phyloP scores from a whole-genome alignment of 2,113 vertebrate genomes.

The Strigops habroptila region DNA sequence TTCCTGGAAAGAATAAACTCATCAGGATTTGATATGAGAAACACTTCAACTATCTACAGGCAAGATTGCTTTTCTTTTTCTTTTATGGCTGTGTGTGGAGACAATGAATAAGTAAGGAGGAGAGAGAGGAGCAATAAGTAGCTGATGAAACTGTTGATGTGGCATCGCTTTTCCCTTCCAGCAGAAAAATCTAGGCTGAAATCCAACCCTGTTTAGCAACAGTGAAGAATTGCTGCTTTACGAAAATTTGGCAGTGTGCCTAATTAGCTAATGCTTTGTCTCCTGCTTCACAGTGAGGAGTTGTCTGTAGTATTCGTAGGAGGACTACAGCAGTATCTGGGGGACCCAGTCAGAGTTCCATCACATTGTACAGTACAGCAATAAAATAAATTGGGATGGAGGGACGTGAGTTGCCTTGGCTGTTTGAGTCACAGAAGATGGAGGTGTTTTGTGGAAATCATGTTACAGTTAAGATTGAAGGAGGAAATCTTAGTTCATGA shows the following conservation, averaged over 20 bases:
- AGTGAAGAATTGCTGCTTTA: neutral
- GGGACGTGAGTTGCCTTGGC: neutral
- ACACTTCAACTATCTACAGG: conserved; percentile 80
- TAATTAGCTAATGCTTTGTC: neutral
- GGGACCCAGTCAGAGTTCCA: neutral
- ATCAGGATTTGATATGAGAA: conserved; percentile 77
- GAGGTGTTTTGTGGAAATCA: neutral
- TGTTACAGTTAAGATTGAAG: neutral
- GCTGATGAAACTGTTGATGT: neutral
- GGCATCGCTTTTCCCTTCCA: neutral
- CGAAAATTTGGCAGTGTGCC: neutral
- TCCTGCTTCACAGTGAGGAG: neutral
- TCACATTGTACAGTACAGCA: neutral
- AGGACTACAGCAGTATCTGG: neutral
- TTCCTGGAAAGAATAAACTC: conserved; percentile 75
- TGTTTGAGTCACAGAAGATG: neutral
- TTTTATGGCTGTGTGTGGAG: neutral
- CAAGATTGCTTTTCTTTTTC: neutral
- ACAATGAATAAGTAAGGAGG: neutral
- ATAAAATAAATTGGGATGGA: neutral
- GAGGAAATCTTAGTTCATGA: neutral
- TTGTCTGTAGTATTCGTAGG: neutral
- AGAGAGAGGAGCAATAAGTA: neutral
- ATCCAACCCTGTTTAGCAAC: conserved; percentile 9
- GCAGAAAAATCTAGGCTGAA: neutral